Evolutionary conservation across 2,888 invertebrate genomes (phyloP).

Genomic region (Heliconius hortense): DNA sequence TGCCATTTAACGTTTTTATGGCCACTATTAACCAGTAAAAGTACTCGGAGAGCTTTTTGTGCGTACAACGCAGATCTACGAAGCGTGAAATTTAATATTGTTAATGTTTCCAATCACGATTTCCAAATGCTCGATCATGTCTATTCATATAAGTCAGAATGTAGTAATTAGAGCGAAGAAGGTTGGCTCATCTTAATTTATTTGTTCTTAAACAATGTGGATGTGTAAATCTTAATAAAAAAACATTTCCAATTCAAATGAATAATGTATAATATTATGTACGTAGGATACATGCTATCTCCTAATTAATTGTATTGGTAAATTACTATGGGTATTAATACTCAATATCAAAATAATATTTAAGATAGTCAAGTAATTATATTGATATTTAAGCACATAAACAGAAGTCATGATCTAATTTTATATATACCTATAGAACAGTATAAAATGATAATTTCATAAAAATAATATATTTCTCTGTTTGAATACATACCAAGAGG

Average conservation of each 20-base stretch:
- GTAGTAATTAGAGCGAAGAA: slow-evolving; percentile 31
- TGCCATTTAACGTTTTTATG: slow-evolving; percentile 36
- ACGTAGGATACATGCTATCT: background rate
- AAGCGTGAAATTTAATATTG: slow-evolving; percentile 73
- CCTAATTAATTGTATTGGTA: background rate
- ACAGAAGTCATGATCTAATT: no score
- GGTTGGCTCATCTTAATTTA: slow-evolving; percentile 22
- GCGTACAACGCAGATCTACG: slow-evolving; percentile 58
- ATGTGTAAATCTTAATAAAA: background rate
- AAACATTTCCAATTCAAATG: background rate
- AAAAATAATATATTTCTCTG: slow-evolving; percentile 1
- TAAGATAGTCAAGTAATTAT: no score
- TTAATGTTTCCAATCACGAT: slow-evolving; percentile 63
- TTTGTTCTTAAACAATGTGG: slow-evolving; percentile 11
- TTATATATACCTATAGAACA: no score
- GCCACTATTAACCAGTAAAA: slow-evolving; percentile 34
- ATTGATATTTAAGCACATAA: no score
- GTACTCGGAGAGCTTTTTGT: slow-evolving; percentile 53
- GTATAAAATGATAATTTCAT: no score
- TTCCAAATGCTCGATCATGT: slow-evolving; percentile 47
- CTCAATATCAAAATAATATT: no score
- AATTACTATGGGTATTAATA: no score
- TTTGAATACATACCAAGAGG: slow-evolving; percentile 66
- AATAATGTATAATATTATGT: background rate
- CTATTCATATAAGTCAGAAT: slow-evolving; percentile 33